Conservation (phyloP, 2,888 invertebrate species). For the Terebella lapidaria region DNA sequence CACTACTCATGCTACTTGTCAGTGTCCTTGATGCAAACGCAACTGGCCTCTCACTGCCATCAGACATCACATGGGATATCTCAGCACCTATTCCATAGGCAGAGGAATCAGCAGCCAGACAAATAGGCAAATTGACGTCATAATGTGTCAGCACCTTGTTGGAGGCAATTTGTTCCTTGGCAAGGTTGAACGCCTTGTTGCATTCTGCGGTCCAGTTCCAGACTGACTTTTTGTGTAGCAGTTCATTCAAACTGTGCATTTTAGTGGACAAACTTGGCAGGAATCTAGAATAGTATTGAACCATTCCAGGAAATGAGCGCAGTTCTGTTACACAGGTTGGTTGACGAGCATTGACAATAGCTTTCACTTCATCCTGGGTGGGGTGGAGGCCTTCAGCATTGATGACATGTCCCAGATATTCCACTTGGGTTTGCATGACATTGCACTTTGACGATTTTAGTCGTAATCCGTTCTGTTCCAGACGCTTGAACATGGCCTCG, state of each 20-base stretch:
- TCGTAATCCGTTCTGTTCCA: neutral
- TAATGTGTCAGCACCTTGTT: neutral
- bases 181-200: neutral
- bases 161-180: neutral
- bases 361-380: conserved; percentile 11
- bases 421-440: neutral
- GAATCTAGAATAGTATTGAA: conserved; percentile 19
- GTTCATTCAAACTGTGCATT: neutral
- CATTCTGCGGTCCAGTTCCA: neutral
- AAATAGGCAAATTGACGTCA: neutral
- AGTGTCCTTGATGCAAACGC: neutral
- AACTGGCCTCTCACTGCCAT: neutral
- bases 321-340: conserved; percentile 18
- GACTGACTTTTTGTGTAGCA: neutral
- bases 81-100: neutral
- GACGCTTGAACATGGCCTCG: neutral
- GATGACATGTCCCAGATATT: conserved; percentile 20
- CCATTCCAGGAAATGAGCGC: conserved; percentile 18
- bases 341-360: conserved; percentile 13
- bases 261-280: conserved; percentile 16
- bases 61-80: neutral
- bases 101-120: neutral
- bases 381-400: conserved; percentile 18
- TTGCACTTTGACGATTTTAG: neutral
- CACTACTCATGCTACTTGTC: neutral